A percentile compares a stretch with the other conserved stretches of the same genome.
Evolutionary conservation across 1,140 invertebrate genomes (phyloP).

Genomic region (Drosophila azteca): DNA sequence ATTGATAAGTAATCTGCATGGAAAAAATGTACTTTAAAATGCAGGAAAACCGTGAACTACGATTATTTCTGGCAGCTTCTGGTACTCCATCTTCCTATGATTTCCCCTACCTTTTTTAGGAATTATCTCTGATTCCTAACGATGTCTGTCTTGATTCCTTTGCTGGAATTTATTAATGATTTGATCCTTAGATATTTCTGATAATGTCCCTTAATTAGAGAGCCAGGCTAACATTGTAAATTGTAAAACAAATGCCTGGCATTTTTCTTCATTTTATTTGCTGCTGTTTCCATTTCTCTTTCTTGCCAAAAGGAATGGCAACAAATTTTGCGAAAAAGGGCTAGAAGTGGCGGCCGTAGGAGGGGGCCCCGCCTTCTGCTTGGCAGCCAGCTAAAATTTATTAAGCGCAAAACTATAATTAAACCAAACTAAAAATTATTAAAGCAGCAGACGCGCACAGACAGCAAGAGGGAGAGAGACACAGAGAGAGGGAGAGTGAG

Average conservation of each 20-base stretch:
- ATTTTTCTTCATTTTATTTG: conserved; percentile 7
- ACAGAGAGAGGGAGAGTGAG: conserved; percentile 1
- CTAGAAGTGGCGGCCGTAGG: neutral
- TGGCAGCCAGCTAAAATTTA: conserved; percentile 73
- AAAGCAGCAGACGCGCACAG: conserved; percentile 62
- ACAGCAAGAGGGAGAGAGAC: conserved; percentile 23
- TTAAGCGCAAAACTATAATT: conserved; percentile 83
- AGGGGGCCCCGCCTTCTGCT: conserved; percentile 7
- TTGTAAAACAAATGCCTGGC: conserved; percentile 51
- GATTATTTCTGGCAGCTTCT: too few relatives aligned
- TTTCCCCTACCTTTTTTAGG: too few relatives aligned
- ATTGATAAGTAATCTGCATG: conserved; percentile 19
- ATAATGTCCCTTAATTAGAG: too few relatives aligned
- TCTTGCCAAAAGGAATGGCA: conserved; percentile 8
- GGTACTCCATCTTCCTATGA: too few relatives aligned
- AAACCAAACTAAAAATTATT: conserved; percentile 82
- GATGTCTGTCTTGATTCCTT: too few relatives aligned
- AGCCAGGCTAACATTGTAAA: conserved; percentile 25
- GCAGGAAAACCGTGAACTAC: neutral
- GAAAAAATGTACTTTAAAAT: conserved; percentile 15
- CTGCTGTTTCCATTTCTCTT: conserved; percentile 4
- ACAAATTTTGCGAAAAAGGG: conserved; percentile 31
- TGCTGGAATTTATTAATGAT: too few relatives aligned
- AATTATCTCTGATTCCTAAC: too few relatives aligned
- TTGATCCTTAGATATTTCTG: too few relatives aligned